Evolutionary conservation across 2,797 vertebrate genomes (phyloP), one percentile per base, ranked within the genome.

Genomic region (Scyliorhinus canicula): DNA sequence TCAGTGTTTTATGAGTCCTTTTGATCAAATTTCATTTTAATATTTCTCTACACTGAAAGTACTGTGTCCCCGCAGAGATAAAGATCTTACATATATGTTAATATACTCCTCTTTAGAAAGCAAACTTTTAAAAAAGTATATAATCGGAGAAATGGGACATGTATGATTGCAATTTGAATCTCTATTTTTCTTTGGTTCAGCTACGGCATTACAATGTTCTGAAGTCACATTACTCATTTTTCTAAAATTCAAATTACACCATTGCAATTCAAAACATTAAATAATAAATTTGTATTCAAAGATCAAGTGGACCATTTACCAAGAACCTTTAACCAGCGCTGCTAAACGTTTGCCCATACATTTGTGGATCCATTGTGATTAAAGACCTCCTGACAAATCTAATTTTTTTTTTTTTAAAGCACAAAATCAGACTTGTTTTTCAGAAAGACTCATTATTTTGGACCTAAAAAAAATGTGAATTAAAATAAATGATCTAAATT

Each of bases 91-190:
- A 28, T 91, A 65, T 7, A 91, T 44, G 88, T 28, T 40, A 9
- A 91, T 21, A n/a, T 91, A 65, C 4, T 40, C 88, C 88, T 65
- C 88, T 65, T 57, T 40, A 26, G 88, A 44, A 35, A 44, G 57
- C 28, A 88, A 88, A 26, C 40, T 44, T 60, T 91, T 91, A 2
- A 26, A 65, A 44, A 91, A 44, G 88, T 65, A 91, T 11, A 65
- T 91, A 24, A 65, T 65, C 28, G 65, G 55, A 90, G 60, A 91
- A 91, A 44, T 8, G 35, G 19, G 57, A 65, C 88, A 44, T 44
- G 86, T 90, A 91, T 65, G 57, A 65, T 91, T 91, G 88, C 88
- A 91, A 91, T 65, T 91, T 21, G 21, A 91, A n/a, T 91, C 57
- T 60, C 28, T 91, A 65, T 65, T 91, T 91, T 14, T 4, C 88